Base-by-base conservation (phyloP, 1,140 invertebrate species). In the Musca vetustissima region DNA sequence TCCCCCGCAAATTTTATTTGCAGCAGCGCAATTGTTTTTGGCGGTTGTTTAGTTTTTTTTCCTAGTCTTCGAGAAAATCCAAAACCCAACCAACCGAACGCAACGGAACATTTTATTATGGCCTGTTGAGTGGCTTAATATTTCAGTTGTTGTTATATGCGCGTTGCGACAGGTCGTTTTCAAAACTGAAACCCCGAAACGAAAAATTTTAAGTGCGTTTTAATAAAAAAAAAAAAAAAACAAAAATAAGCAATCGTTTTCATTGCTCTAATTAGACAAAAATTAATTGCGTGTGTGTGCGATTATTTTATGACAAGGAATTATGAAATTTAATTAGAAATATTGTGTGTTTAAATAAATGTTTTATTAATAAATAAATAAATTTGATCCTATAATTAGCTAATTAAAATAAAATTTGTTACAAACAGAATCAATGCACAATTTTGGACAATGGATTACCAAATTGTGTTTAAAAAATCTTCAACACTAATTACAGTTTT, bases 391-490 rank as follows among this genome's bases (percentile, higher is more conserved):
- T 13, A 43, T 8, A 43, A 43, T 43, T 43, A 2, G 36, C 6
- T 11, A 13, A 48, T 6, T 48, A 49, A 61, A 68, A 59, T 21
- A 59, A 59, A 59, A 59, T 0, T 4, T n/a, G 17, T 36, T 21
- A n/a, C n/a, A 59, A 59, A 1, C 2, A 22, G 17, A 53, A 28
- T 32, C 52, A 11, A 66, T 59, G 69, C 69, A 64, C 53, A 70
- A 67, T 50, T 59, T 70, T 70, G 64, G 65, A 67, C 69, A 47
- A 70, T 70, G 69, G 64, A 67, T 67, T 70, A 67, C 65, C 69
- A 67, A 61, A 66, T 70, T 70, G 64, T 64, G 64, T 66, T 36
- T 22, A 61, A n/a, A n/a, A n/a, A 48, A 36, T 59, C 6, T 55
- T 61, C 48, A 43, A 9, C 19, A 22, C 15, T 17, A n/a, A 55